Percentiles rank a stretch among this genome's conserved stretches.
Evolutionary conservation across 2,888 invertebrate genomes (phyloP).

Genomic region (Drosophila silvestris): DNA sequence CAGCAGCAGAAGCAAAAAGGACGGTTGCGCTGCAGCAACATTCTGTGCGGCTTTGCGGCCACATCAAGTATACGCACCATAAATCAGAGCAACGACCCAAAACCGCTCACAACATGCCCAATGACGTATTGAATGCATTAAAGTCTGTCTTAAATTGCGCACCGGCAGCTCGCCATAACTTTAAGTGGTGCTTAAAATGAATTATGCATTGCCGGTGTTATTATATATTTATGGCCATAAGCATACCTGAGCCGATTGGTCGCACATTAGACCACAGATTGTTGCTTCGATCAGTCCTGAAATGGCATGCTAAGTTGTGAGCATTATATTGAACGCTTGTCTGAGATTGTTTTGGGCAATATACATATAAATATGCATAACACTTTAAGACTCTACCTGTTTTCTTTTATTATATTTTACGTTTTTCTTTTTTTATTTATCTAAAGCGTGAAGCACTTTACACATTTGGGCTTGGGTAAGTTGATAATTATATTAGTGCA

Average conservation of each 20-base stretch:
- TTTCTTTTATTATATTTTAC: neutral
- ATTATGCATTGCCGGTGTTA: conserved; percentile 67
- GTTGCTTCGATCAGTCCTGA: conserved; percentile 25
- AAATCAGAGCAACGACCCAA: conserved; percentile 69
- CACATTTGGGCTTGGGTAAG: conserved; percentile 21
- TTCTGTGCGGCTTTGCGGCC: conserved; percentile 71
- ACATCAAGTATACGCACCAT: conserved; percentile 79
- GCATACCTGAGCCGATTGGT: conserved; percentile 29
- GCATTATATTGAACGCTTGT: conserved; percentile 53
- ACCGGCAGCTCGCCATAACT: conserved; percentile 67
- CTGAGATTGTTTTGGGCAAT: conserved; percentile 11
- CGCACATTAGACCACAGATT: conserved; percentile 48
- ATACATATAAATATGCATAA: neutral
- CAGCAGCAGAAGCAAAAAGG: conserved; percentile 4
- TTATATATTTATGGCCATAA: conserved; percentile 39
- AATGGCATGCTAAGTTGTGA: conserved; percentile 64
- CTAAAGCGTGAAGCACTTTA: conserved; percentile 14
- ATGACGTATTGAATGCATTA: conserved; percentile 79
- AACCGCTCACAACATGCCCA: conserved; percentile 49
- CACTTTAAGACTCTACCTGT: neutral
- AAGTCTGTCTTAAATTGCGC: conserved; percentile 71
- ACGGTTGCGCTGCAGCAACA: conserved; percentile 35
- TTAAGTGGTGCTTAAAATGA: conserved; percentile 80
- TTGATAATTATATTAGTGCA: conserved; percentile 4
- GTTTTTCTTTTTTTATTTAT: neutral